These are phyloP conservation scores for Pollachius pollachius DNA, from an alignment of 2,113 vertebrate species.

Conservation along the genomic window DNA sequence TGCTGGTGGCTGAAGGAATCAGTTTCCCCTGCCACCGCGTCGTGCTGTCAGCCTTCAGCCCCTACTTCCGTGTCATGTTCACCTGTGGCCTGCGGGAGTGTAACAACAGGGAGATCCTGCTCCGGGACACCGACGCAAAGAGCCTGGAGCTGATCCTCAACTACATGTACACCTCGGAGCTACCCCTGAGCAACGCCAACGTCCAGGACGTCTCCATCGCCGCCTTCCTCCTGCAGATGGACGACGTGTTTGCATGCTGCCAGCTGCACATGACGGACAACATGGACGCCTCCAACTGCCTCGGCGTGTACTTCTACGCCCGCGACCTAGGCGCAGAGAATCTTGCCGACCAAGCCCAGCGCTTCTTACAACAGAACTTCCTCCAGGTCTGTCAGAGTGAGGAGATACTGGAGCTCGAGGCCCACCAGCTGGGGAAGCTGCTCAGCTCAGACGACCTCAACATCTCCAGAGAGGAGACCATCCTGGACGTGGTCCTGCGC, in stretches of 20 bases:
- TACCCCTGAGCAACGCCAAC: slow-evolving; percentile 78
- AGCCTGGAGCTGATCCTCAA: slow-evolving; percentile 81
- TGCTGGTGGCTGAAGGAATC: slow-evolving; percentile 86
- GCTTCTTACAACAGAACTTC: slow-evolving; percentile 86
- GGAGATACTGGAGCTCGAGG: slow-evolving; percentile 89
- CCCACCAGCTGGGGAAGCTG: slow-evolving; percentile 82
- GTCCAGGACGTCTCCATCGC: slow-evolving; percentile 88
- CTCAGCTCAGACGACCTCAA: slow-evolving; percentile 93
- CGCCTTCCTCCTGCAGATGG: slow-evolving; percentile 93
- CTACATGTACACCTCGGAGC: slow-evolving; percentile 87
- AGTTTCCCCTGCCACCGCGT: slow-evolving; percentile 90
- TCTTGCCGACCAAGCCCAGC: slow-evolving; percentile 80
- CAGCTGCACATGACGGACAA: slow-evolving; percentile 89
- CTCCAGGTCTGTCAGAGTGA: slow-evolving; percentile 88
- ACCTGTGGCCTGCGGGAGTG: slow-evolving; percentile 91
- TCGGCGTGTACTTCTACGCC: slow-evolving; percentile 91
- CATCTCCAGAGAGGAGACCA: slow-evolving; percentile 87
- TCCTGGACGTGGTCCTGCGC: slow-evolving; percentile 87
- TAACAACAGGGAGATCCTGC: slow-evolving; percentile 77
- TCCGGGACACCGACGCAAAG: slow-evolving; percentile 82
- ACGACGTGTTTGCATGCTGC: slow-evolving; percentile 83
- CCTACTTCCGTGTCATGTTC: slow-evolving; percentile 96
- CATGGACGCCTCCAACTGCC: slow-evolving; percentile 93
- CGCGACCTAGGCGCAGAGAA: slow-evolving; percentile 91
- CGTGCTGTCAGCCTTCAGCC: slow-evolving; percentile 91